phyloP scores from a whole-genome alignment of 2,113 vertebrate species.

The Hystrix cristata region DNA sequence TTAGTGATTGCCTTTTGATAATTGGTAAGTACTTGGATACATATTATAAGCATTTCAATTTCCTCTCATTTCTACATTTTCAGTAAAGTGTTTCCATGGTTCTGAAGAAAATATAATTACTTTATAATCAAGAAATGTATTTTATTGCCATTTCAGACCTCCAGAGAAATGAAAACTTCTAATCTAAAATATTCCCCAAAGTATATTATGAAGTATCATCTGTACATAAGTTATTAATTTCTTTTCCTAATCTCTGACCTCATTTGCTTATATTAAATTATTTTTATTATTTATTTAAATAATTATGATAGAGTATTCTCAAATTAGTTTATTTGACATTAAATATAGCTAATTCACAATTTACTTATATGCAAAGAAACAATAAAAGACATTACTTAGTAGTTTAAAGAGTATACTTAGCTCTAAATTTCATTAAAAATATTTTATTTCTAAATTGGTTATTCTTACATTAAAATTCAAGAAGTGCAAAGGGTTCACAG shows the following conservation, averaged over 20 bases:
- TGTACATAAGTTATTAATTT: constrained; percentile 84
- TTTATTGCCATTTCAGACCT: constrained; percentile 77
- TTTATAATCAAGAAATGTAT: constrained; percentile 82
- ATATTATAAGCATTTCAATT: constrained; percentile 67
- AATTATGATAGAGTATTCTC: constrained; percentile 74
- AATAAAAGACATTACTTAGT: constrained; percentile 21
- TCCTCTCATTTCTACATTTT: constrained; percentile 53
- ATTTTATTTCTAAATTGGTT: constrained; percentile 23
- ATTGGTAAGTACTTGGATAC: constrained; percentile 64
- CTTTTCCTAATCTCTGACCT: constrained; percentile 80
- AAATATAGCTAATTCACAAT: constrained; percentile 39
- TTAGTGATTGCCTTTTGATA: constrained; percentile 71
- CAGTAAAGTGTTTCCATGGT: constrained; percentile 78
- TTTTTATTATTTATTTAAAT: constrained; percentile 80
- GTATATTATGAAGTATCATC: constrained; percentile 81
- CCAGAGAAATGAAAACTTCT: constrained; percentile 76
- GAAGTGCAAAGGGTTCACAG: not conserved
- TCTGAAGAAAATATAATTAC: constrained; percentile 79
- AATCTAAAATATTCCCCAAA: constrained; percentile 74
- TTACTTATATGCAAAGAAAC: constrained; percentile 20
- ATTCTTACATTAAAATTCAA: not conserved
- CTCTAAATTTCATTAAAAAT: not conserved
- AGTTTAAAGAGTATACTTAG: not conserved
- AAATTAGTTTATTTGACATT: constrained; percentile 72
- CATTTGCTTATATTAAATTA: constrained; percentile 82